A percentile compares a stretch with the other conserved stretches of the same genome.
Conservation (phyloP, 2,888 invertebrate species). For the Drymonia ruficornis region DNA sequence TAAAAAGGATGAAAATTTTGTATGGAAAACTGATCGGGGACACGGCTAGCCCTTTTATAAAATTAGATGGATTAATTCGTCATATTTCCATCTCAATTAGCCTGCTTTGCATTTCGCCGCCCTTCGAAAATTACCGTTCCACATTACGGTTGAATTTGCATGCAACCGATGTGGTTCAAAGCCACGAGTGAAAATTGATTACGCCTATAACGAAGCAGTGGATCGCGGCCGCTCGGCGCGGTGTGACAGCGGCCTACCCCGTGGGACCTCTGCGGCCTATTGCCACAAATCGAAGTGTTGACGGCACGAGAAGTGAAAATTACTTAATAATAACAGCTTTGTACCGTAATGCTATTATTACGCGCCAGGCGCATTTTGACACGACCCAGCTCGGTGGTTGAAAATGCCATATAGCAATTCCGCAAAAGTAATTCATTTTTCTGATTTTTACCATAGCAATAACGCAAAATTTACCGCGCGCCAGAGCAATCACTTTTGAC, state of each 20-base stretch:
- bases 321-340: constrained; percentile 8
- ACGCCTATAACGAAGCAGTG: constrained; percentile 49
- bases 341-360: not conserved
- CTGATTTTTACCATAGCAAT: no score
- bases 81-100: not conserved
- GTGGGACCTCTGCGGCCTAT: constrained; percentile 47
- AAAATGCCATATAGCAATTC: no score
- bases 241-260: constrained; percentile 41
- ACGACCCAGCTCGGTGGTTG: no score
- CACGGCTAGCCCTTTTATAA: no score
- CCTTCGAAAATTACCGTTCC: not conserved
- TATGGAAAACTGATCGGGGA: no score
- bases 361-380: no score
- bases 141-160: constrained; percentile 24
- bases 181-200: constrained; percentile 51
- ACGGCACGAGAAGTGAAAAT: constrained; percentile 17
- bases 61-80: no score
- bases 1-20: no score
- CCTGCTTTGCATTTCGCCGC: not conserved
- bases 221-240: constrained; percentile 43
- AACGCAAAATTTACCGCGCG: no score
- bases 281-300: constrained; percentile 44
- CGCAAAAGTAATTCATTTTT: no score
- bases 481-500: no score
- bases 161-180: constrained; percentile 15